These are phyloP conservation scores for Rhinolophus ferrumequinum DNA, from an alignment of 2,113 vertebrate species.

Conservation along the genomic window DNA sequence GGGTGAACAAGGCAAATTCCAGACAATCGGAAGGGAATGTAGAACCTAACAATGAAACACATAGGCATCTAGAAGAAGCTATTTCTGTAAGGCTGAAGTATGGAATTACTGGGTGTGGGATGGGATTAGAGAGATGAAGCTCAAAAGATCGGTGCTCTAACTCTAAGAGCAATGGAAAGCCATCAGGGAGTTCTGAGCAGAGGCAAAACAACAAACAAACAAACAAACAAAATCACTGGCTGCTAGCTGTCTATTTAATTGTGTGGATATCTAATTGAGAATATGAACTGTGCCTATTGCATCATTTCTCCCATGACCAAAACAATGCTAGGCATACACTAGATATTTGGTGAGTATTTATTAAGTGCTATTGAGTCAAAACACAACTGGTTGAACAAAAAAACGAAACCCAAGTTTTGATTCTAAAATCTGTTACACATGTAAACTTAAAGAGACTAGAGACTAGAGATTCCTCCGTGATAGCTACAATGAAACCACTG, in stretches of 20 bases:
- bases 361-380: not conserved
- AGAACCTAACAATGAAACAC: not conserved
- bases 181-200: not conserved
- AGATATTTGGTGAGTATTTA: not conserved
- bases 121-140: not conserved
- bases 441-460: not conserved
- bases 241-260: not conserved
- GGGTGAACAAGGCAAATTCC: not conserved
- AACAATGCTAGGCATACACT: not conserved
- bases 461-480: not conserved
- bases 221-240: not conserved
- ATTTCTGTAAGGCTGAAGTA: conserved; percentile 4
- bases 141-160: not conserved
- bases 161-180: not conserved
- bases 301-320: not conserved
- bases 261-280: not conserved
- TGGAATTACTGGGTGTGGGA: not conserved
- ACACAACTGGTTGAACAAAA: not conserved
- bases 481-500: not conserved
- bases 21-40: not conserved
- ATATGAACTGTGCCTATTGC: not conserved
- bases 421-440: not conserved
- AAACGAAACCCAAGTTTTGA: conserved; percentile 3
- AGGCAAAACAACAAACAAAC: not conserved
- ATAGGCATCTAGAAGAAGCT: not conserved